Conservation (phyloP, 2,113 vertebrate genomes). For the Nothocercus julius region DNA sequence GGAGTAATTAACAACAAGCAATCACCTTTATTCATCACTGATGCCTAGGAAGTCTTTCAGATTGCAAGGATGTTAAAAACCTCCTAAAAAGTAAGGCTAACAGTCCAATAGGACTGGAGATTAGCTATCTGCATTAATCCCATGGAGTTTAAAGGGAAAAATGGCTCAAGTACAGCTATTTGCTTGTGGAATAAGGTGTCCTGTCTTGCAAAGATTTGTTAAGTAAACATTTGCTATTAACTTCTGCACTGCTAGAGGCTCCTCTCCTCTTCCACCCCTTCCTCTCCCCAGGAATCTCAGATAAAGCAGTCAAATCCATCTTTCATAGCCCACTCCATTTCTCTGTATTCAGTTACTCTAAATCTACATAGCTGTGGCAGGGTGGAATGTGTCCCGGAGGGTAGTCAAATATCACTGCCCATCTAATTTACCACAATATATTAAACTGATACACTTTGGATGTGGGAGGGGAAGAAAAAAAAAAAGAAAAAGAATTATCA, state of each 20-base stretch:
- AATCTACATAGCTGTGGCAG: not conserved
- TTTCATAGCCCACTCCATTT: not conserved
- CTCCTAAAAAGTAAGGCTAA: not conserved
- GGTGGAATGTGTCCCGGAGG: not conserved
- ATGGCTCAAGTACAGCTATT: not conserved
- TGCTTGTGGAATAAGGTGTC: not conserved
- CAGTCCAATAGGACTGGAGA: fast-evolving
- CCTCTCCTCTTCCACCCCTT: not conserved
- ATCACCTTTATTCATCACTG: not conserved
- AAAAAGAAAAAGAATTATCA: not conserved
- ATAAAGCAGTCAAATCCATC: not conserved
- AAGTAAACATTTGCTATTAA: not conserved
- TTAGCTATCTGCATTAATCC: not conserved
- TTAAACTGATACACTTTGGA: not conserved
- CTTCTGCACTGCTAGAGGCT: not conserved
- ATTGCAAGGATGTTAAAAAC: not conserved
- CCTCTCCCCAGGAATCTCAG: not conserved
- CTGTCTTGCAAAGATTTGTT: not conserved
- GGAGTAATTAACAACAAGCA: not conserved
- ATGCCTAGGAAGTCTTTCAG: not conserved
- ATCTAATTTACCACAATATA: not conserved
- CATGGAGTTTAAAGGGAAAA: not conserved
- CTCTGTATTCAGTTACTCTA: not conserved
- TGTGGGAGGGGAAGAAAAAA: not conserved
- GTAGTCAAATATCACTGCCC: not conserved